These are phyloP conservation scores for Pseudomugil tenellus DNA, from an alignment of 2,797 vertebrate genomes.

Conservation along the genomic window DNA sequence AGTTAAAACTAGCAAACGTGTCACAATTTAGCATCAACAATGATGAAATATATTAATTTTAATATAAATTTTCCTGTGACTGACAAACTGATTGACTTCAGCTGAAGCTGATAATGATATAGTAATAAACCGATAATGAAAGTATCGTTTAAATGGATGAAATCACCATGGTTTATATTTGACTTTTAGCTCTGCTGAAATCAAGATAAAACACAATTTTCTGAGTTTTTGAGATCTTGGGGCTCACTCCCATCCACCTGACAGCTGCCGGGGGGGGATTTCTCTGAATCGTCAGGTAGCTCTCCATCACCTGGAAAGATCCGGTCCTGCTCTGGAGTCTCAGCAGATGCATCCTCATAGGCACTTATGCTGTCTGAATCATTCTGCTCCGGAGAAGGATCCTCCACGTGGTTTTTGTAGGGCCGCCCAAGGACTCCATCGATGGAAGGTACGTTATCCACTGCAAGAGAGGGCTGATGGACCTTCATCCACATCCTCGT, in stretches of 20 bases:
- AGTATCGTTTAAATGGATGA: constrained; percentile 15
- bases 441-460: constrained; percentile 17
- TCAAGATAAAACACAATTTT: constrained; percentile 77
- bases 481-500: constrained; percentile 50
- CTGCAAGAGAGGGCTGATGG: constrained; percentile 53
- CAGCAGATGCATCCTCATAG: constrained; percentile 75
- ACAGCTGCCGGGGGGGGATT: background rate
- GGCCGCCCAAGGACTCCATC: constrained; percentile 67
- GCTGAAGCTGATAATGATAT: background rate
- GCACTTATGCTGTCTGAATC: constrained; percentile 76
- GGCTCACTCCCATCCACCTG: background rate
- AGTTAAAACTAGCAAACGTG: constrained; percentile 5
- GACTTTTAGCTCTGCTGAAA: constrained; percentile 4
- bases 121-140: constrained; percentile 23
- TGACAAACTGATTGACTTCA: background rate
- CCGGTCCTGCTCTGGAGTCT: constrained; percentile 69
- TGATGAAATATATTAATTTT: background rate
- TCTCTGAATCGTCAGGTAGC: constrained; percentile 47
- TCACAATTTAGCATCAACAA: background rate
- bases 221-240: constrained; percentile 35
- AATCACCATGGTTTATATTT: background rate
- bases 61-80: too few relatives aligned
- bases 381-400: constrained; percentile 51
- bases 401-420: constrained; percentile 9
- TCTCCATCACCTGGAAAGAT: constrained; percentile 55